Conservation (phyloP, 1,140 invertebrate genomes). For the Acromyrmex heyeri region DNA sequence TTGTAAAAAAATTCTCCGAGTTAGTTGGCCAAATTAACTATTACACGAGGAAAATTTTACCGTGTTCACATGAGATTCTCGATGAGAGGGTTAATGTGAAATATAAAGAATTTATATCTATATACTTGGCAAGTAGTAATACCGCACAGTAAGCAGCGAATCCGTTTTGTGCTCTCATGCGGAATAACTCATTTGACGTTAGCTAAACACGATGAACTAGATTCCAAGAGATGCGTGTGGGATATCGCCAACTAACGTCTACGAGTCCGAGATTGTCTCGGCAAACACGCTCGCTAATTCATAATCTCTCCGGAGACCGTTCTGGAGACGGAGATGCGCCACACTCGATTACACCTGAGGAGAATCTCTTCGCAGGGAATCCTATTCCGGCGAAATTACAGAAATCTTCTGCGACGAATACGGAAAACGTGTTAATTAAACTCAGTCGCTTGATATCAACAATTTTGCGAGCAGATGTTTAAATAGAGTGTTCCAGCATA, state of each 20-base stretch:
- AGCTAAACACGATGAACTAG: constrained; percentile 40
- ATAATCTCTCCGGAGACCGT: constrained; percentile 55
- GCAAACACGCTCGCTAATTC: constrained; percentile 59
- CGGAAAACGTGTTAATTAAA: constrained; percentile 23
- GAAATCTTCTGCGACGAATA: constrained; percentile 45
- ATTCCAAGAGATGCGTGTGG: constrained; percentile 19
- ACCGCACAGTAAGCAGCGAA: constrained; percentile 29
- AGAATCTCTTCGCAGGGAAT: constrained; percentile 44
- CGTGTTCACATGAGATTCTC: too few relatives aligned
- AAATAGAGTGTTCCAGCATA: not conserved
- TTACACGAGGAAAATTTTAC: constrained; percentile 5
- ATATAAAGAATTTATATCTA: constrained; percentile 47
- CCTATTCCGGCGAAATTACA: constrained; percentile 24
- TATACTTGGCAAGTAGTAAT: constrained; percentile 10
- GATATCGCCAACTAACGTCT: constrained; percentile 41
- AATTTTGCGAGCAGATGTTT: not conserved
- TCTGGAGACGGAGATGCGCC: constrained; percentile 32
- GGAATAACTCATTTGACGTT: constrained; percentile 58
- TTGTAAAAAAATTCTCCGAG: not conserved
- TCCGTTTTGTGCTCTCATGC: constrained; percentile 38
- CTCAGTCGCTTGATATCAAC: not conserved
- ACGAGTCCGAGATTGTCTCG: constrained; percentile 56
- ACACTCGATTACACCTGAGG: constrained; percentile 45
- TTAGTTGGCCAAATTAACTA: not conserved
- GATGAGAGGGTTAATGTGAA: constrained; percentile 10